Base-by-base conservation (phyloP, 2,888 invertebrate genomes). In the Flexamia atlantica region DNA sequence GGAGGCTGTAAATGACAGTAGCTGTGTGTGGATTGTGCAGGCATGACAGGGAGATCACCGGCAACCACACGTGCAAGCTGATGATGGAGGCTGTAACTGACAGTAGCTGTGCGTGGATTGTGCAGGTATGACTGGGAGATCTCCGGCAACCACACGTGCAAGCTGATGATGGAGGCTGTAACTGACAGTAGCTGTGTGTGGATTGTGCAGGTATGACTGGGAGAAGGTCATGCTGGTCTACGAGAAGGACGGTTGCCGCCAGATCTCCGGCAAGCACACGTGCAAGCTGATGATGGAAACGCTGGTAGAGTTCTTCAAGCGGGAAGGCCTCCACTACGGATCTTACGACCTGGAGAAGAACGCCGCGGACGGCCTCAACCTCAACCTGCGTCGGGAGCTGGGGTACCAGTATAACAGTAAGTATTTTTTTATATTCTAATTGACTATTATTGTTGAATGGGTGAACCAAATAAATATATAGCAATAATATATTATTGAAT, bases 211-310 rank as follows among this genome's bases (percentile, higher is more conserved):
- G 88, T 94, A 94, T 89, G 90, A 92, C 50, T 97, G 97, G 97
- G 91, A 91, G 9, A 94, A 94, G 87, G 91, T 94, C 0, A 93
- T 94, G 64, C 91, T 97, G 84, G 90, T 97, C 86, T 97, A 96
- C 90, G 95, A 97, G 87, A 93, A 94, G 14, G 92, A 94, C 85
- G 95, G 95, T 0, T 94, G 94, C 88, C 90, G 91, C 64, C 92
- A 93, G 87, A 91, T 93, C 0, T 94, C 93, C 9, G 97, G 97
- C 0, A 91, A 91, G 14, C 92, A 93, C 85, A 96, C 96, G 7
- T 98, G 97, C 87, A 94, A 94, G 87, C 91, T 97, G 25, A 92
- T 95, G 90, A 95, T 96, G 91, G 93, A 93, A 85, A 94, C 95
- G 0, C 90, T 97, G 86, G 94, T 96, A 79, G 92, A 94, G 87